phyloP scores from a whole-genome alignment of 2,113 vertebrate species.

The Pleuronectes platessa region DNA sequence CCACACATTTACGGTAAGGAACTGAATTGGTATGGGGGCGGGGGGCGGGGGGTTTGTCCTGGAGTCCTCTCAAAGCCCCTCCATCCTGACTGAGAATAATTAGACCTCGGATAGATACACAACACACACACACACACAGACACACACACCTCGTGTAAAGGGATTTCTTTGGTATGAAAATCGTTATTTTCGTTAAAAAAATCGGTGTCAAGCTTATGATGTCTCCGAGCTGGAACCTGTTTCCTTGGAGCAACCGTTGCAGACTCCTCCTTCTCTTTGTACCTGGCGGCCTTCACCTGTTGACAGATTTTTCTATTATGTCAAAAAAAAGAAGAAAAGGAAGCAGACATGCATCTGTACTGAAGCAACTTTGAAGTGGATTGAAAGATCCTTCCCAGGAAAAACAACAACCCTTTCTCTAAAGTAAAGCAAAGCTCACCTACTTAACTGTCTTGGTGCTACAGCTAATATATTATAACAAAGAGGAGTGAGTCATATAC shows the following conservation, averaged over 20 bases:
- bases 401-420: neutral
- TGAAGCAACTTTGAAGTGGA: neutral
- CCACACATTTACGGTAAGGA: conserved; percentile 80
- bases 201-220: conserved; percentile 63
- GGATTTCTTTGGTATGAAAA: conserved; percentile 59
- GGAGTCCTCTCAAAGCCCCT: conserved; percentile 29
- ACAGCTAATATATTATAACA: neutral
- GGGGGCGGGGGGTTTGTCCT: conserved; percentile 26
- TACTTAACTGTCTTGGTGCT: neutral
- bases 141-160: conserved; percentile 52
- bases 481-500: neutral
- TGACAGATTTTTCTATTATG: conserved; percentile 59
- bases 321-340: conserved; percentile 43
- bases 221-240: conserved; percentile 50
- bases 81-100: conserved; percentile 44
- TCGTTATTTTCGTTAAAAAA: conserved; percentile 52
- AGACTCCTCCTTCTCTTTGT: conserved; percentile 35
- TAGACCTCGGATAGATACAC: conserved; percentile 41
- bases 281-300: conserved; percentile 37
- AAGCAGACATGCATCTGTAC: conserved; percentile 35
- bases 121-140: conserved; percentile 51
- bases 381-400: neutral
- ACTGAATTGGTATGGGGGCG: conserved; percentile 55
- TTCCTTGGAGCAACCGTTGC: conserved; percentile 30
- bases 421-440: conserved; percentile 6